Percentiles rank a stretch among this genome's conserved stretches.
phyloP scores from a whole-genome alignment of 2,888 invertebrate species.

The Eilema depressum region DNA sequence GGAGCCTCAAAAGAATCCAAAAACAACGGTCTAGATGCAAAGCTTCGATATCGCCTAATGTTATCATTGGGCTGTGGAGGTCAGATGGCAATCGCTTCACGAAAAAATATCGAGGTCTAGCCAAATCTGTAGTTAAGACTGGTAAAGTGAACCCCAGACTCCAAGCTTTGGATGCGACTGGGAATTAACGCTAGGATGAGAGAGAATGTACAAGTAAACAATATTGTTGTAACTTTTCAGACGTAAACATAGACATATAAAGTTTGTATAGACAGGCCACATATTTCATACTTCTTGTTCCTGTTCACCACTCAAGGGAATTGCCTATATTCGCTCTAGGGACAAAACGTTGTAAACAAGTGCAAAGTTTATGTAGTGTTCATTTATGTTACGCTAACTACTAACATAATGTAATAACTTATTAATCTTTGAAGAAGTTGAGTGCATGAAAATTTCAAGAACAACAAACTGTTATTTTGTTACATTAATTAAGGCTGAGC shows the following conservation, averaged over 20 bases:
- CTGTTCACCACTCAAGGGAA: constrained; percentile 4
- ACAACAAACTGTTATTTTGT: background rate
- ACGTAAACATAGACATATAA: background rate
- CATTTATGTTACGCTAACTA: background rate
- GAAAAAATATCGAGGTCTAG: too few species aligned
- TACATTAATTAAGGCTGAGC: background rate
- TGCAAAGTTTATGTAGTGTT: background rate
- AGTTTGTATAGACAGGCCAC: background rate
- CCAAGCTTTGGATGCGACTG: too few species aligned
- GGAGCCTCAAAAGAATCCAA: too few species aligned
- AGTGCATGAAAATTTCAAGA: background rate
- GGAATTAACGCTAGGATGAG: too few species aligned
- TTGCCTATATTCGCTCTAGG: constrained; percentile 8
- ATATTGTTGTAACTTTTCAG: background rate
- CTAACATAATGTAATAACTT: constrained; percentile 5
- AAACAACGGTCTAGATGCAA: too few species aligned
- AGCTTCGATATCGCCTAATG: too few species aligned
- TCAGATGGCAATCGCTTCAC: too few species aligned
- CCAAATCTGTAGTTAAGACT: too few species aligned
- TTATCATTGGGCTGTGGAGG: too few species aligned
- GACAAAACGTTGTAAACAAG: constrained; percentile 1
- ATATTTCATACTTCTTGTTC: background rate
- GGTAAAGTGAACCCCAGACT: too few species aligned
- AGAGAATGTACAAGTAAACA: background rate
- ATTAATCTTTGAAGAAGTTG: background rate